These are phyloP conservation scores for Furcifer pardalis DNA, from an alignment of 2,797 vertebrate species.

Conservation along the genomic window DNA sequence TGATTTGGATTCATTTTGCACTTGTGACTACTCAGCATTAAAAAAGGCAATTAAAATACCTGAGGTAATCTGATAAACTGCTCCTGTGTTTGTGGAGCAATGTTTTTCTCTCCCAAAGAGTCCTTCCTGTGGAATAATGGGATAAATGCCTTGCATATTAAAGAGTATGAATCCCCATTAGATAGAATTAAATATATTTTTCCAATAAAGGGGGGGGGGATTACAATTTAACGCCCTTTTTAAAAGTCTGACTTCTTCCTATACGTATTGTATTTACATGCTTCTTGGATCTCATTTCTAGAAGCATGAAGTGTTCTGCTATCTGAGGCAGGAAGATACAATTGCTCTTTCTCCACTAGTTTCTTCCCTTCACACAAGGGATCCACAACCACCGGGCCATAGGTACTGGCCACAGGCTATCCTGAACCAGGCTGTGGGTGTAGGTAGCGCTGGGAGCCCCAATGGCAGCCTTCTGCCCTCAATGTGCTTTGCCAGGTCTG, in stretches of 20 bases:
- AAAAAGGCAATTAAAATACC: slow-evolving; percentile 50
- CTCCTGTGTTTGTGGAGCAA: background rate
- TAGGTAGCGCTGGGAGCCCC: too few relatives aligned
- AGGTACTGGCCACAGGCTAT: too few relatives aligned
- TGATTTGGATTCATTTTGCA: slow-evolving; percentile 34
- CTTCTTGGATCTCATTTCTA: background rate
- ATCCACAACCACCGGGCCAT: too few relatives aligned
- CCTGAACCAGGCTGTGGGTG: too few relatives aligned
- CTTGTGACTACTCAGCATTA: slow-evolving; percentile 31
- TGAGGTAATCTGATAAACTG: slow-evolving; percentile 44
- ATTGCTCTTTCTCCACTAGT: too few relatives aligned
- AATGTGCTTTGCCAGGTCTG: too few relatives aligned
- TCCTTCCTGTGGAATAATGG: slow-evolving; percentile 29
- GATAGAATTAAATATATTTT: slow-evolving; percentile 22
- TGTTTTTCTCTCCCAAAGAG: background rate
- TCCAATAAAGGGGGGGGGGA: slow-evolving; percentile 17
- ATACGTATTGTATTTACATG: background rate
- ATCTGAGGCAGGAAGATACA: too few relatives aligned
- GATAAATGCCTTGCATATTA: background rate
- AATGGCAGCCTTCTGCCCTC: too few relatives aligned
- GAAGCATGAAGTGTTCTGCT: too few relatives aligned
- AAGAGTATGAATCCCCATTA: slow-evolving; percentile 22
- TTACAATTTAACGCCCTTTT: background rate
- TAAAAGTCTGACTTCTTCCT: background rate
- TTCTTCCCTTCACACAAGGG: too few relatives aligned